Conservation (phyloP, 2,888 invertebrate genomes). For the Nipponacmea schrenckii region DNA sequence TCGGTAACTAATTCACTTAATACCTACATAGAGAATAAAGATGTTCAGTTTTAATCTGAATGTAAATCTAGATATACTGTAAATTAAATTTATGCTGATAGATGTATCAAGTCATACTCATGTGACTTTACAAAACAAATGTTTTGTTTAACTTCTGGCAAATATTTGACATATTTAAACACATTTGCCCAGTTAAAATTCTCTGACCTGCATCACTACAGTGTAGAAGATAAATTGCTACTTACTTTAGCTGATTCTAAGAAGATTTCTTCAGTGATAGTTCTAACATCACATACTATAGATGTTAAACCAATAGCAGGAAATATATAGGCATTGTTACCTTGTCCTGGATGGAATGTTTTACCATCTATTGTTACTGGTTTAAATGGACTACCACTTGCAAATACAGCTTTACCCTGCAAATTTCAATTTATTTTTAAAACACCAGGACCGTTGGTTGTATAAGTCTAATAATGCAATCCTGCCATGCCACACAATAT, state of each 20-base stretch:
- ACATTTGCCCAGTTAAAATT: no score
- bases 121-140: no score
- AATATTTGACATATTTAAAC: no score
- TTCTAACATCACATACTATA: slow-evolving; percentile 90
- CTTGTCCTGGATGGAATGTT: slow-evolving; percentile 90
- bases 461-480: no score
- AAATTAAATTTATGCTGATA: no score
- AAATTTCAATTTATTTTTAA: background rate
- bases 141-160: no score
- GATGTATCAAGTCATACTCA: no score
- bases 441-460: no score
- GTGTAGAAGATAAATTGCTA: background rate
- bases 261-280: slow-evolving; percentile 93
- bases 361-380: slow-evolving; percentile 83
- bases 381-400: slow-evolving; percentile 95
- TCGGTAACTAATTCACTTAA: slow-evolving; percentile 84
- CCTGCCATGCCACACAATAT: no score
- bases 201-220: no score
- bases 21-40: slow-evolving; percentile 31
- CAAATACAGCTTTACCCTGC: slow-evolving; percentile 91
- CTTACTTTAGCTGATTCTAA: slow-evolving; percentile 87
- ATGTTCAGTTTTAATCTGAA: no score
- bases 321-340: slow-evolving; percentile 71
- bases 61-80: no score
- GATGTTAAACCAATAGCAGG: slow-evolving; percentile 93